Conservation (phyloP, 2,113 vertebrate species). For the Myodes glareolus region DNA sequence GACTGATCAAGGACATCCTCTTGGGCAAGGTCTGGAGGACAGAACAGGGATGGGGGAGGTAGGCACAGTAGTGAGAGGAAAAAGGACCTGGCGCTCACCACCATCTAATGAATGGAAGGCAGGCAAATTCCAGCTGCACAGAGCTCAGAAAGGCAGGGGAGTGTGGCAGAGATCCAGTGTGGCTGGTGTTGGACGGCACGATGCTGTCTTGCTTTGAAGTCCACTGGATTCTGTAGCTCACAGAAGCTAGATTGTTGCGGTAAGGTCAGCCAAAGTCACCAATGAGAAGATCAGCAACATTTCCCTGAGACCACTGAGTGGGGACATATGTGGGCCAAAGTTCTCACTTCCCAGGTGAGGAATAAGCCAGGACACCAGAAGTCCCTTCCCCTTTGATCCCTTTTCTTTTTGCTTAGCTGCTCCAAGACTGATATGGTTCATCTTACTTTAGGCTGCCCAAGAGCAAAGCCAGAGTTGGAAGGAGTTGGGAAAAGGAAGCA, state of each 20-base stretch:
- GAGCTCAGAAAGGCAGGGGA: not conserved
- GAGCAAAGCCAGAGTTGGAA: not conserved
- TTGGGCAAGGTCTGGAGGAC: not conserved
- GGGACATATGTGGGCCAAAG: not conserved
- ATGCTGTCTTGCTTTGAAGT: not conserved
- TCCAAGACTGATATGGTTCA: not conserved
- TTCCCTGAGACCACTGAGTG: no score
- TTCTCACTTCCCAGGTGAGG: not conserved
- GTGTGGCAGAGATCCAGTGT: not conserved
- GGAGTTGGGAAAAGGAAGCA: not conserved
- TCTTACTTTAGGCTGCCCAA: not conserved
- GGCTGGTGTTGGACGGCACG: no score
- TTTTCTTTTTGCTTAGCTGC: not conserved
- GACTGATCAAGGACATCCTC: not conserved
- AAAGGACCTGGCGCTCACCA: not conserved
- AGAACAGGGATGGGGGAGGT: not conserved
- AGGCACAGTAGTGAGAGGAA: not conserved
- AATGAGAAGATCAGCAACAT: not conserved
- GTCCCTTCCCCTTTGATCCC: rapidly evolving
- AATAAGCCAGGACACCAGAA: not conserved
- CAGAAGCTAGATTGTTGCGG: not conserved
- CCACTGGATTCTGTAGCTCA: not conserved
- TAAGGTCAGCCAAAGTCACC: not conserved
- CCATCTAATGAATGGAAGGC: not conserved
- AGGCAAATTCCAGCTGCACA: not conserved